A percentile compares a stretch with the other conserved stretches of the same genome.
phyloP scores from a whole-genome alignment of 2,797 vertebrate genomes.

The Microctenopoma lineatum region DNA sequence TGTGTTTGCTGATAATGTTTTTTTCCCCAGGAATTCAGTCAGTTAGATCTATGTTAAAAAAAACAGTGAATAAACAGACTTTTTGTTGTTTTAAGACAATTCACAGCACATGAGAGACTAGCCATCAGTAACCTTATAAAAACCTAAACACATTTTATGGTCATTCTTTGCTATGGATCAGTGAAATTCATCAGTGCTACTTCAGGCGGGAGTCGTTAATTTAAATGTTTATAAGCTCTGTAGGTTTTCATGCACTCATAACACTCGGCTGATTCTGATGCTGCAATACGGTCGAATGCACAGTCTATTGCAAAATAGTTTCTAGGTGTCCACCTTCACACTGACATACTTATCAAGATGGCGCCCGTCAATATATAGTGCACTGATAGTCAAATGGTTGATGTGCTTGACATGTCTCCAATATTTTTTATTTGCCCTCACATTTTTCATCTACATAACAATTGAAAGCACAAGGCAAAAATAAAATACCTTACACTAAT shows the following conservation, averaged over 20 bases:
- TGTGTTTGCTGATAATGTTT: conserved; percentile 13
- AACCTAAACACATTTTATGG: conserved; percentile 49
- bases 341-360: background rate
- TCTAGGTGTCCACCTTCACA: conserved; percentile 37
- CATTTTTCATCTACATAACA: no score
- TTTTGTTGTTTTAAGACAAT: conserved; percentile 17
- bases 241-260: conserved; percentile 38
- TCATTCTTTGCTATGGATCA: conserved; percentile 57
- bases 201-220: conserved; percentile 61
- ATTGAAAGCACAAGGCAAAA: no score
- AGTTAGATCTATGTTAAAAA: conserved; percentile 8
- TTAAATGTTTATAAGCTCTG: conserved; percentile 52
- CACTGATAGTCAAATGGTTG: no score
- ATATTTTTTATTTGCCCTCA: no score
- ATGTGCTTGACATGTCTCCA: no score
- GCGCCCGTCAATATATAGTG: no score
- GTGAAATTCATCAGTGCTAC: conserved; percentile 56
- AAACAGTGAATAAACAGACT: background rate
- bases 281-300: conserved; percentile 30
- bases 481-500: no score
- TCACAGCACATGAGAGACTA: conserved; percentile 10
- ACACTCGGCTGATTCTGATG: conserved; percentile 48
- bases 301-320: conserved; percentile 39
- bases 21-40: background rate
- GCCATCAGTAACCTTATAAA: conserved; percentile 38